Percentiles rank a stretch among this genome's conserved stretches.
Evolutionary conservation across 2,888 invertebrate species (phyloP).

Genomic region (Carpatolechia fugitivella): DNA sequence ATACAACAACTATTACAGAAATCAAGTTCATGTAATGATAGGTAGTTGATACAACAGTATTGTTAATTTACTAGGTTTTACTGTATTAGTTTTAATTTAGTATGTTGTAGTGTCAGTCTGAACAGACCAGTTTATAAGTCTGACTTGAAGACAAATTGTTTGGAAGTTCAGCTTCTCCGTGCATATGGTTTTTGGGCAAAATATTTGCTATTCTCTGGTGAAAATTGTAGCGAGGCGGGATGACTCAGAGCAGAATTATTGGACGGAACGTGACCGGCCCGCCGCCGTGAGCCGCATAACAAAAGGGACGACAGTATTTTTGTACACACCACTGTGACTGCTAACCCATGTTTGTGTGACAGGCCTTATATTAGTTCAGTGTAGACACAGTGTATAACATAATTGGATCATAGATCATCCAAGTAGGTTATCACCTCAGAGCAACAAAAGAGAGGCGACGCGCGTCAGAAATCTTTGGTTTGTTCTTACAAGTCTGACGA

Average conservation of each 20-base stretch:
- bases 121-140: no score
- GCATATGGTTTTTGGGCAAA: conserved; percentile 7
- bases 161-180: neutral
- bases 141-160: neutral
- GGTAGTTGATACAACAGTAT: no score
- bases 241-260: conserved; percentile 66
- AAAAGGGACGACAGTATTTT: conserved; percentile 55
- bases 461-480: no score
- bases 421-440: neutral
- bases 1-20: no score
- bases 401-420: conserved; percentile 1
- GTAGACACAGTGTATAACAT: neutral
- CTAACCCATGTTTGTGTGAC: conserved; percentile 5
- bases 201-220: conserved; percentile 31
- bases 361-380: conserved; percentile 1
- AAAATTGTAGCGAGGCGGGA: conserved; percentile 61
- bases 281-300: conserved; percentile 58
- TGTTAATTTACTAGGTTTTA: no score
- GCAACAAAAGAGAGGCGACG: no score
- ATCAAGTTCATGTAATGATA: no score
- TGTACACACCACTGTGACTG: conserved; percentile 17
- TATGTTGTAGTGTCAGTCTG: no score
- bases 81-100: no score
- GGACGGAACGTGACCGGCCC: conserved; percentile 62
- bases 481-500: no score